A percentile compares a stretch with the other conserved stretches of the same genome.
These are phyloP conservation scores for Myotis lucifugus DNA, from an alignment of 2,113 vertebrate genomes.

Conservation along the genomic window DNA sequence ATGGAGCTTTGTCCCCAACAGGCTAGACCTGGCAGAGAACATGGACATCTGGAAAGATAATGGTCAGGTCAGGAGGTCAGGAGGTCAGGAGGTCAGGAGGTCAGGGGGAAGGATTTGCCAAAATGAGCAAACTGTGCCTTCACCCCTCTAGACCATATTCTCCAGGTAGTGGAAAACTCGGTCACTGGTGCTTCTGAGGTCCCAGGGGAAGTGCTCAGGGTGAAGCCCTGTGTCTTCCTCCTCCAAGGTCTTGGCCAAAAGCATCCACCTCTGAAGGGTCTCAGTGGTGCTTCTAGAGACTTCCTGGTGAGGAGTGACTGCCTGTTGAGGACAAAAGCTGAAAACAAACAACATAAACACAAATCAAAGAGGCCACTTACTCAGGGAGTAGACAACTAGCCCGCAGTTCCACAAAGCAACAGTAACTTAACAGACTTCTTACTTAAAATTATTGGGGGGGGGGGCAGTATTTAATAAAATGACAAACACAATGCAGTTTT, in stretches of 20 bases:
- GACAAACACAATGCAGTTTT: constrained; percentile 65
- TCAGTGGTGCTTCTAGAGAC: not conserved
- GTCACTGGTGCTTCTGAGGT: not conserved
- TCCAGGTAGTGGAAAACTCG: not conserved
- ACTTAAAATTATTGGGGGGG: constrained; percentile 55
- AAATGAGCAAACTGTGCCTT: not conserved
- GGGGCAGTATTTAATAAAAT: constrained; percentile 48
- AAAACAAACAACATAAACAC: constrained; percentile 47
- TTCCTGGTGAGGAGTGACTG: not conserved
- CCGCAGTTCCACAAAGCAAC: constrained; percentile 57
- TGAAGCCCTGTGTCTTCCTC: not conserved
- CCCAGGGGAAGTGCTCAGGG: not conserved
- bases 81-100: not conserved
- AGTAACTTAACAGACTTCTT: constrained; percentile 51
- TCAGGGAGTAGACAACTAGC: constrained; percentile 45
- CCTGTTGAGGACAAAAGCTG: not conserved
- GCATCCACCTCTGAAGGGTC: not conserved
- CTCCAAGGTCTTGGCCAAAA: not conserved
- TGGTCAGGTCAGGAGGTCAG: not conserved
- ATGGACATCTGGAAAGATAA: not conserved
- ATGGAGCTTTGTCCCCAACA: not conserved
- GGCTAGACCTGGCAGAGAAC: not conserved
- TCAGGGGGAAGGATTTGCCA: not conserved
- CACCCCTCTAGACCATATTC: not conserved
- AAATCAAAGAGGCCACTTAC: not conserved